These are phyloP conservation scores for Zoanthus sansibaricus DNA, from an alignment of 92 coral and sea anemone species.

Conservation along the genomic window DNA sequence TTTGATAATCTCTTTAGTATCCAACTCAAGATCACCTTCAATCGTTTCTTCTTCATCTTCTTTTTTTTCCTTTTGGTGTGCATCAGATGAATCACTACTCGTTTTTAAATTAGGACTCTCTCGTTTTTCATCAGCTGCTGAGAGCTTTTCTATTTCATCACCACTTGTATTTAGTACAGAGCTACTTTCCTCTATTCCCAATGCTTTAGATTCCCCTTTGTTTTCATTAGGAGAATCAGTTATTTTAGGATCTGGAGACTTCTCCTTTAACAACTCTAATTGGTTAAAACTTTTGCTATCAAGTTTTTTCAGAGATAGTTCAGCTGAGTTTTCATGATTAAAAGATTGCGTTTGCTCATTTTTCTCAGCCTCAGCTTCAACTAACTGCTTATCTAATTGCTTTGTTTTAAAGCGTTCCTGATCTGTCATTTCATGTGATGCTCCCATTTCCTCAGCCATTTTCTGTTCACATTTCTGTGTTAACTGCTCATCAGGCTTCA, in stretches of 20 bases:
- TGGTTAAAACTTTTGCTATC: neutral
- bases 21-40: neutral
- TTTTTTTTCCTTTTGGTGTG: neutral
- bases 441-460: neutral
- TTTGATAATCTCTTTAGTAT: neutral
- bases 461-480: neutral
- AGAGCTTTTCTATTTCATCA: neutral
- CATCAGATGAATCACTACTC: neutral
- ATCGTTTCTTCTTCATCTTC: neutral
- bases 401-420: neutral
- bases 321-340: neutral
- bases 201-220: neutral
- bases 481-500: neutral
- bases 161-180: neutral
- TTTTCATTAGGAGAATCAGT: neutral
- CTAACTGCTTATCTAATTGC: neutral
- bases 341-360: neutral
- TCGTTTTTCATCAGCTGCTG: neutral
- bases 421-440: neutral
- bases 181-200: neutral
- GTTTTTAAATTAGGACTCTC: neutral
- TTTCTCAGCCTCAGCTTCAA: slow-evolving; percentile 15
- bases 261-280: neutral
- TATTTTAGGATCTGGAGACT: neutral
- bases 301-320: neutral